Conservation (phyloP, 2,797 vertebrate genomes). For the Lacerta agilis region DNA sequence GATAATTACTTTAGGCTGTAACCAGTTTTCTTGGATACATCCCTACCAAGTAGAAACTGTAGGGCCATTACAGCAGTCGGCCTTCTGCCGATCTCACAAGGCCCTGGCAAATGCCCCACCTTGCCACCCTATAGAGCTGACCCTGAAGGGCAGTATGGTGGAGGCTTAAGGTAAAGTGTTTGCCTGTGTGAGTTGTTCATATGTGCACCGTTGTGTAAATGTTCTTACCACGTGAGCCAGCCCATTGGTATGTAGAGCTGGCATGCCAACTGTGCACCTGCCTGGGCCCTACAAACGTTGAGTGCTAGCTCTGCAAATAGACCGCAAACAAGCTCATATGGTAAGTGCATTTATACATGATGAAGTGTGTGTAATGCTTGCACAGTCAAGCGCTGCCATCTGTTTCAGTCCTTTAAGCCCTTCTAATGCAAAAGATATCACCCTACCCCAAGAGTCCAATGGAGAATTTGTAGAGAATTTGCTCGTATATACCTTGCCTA, state of each 20-base stretch:
- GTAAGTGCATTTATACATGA: not conserved
- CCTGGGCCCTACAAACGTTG: not conserved
- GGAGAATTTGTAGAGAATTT: not conserved
- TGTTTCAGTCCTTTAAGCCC: not conserved
- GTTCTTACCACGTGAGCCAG: not conserved
- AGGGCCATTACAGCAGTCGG: too few relatives aligned
- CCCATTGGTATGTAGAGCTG: not conserved
- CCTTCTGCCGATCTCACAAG: too few relatives aligned
- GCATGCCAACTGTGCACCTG: not conserved
- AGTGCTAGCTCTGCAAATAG: too few relatives aligned
- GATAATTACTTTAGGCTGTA: too few relatives aligned
- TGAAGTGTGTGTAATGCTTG: not conserved
- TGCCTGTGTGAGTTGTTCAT: not conserved
- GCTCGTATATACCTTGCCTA: not conserved
- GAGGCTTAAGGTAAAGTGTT: not conserved
- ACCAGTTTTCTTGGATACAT: too few relatives aligned
- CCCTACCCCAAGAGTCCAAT: slow-evolving; percentile 58
- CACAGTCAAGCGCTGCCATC: not conserved
- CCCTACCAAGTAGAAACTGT: too few relatives aligned
- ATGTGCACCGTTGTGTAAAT: not conserved
- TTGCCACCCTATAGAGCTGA: too few relatives aligned
- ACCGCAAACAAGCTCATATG: too few relatives aligned
- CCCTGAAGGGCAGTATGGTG: too few relatives aligned
- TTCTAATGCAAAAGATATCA: slow-evolving; percentile 51
- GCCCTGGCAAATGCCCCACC: too few relatives aligned